Percentiles rank a stretch among this genome's conserved stretches.
These are phyloP conservation scores for Metellina segmentata DNA, from an alignment of 2,888 invertebrate species.

Conservation along the genomic window DNA sequence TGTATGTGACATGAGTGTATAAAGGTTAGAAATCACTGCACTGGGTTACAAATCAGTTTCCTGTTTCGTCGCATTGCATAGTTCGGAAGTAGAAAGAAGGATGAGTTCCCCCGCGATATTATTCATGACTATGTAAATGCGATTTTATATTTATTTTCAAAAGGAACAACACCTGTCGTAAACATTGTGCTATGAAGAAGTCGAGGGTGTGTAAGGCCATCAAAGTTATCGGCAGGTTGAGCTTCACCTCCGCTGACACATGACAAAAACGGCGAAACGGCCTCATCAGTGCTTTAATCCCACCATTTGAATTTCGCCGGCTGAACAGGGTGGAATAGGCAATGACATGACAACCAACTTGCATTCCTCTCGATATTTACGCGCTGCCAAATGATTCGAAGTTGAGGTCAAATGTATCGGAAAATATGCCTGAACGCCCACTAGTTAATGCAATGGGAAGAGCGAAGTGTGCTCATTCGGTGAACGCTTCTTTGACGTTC, in stretches of 20 bases:
- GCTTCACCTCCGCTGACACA: constrained; percentile 48
- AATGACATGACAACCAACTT: constrained; percentile 44
- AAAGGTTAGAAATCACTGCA: too few relatives aligned
- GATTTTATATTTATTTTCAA: neutral
- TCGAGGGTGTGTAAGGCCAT: constrained; percentile 31
- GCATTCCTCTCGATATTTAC: constrained; percentile 53
- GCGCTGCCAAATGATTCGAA: constrained; percentile 39
- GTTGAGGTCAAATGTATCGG: constrained; percentile 45
- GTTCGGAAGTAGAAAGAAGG: neutral
- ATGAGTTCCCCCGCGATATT: neutral
- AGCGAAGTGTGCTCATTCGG: constrained; percentile 15
- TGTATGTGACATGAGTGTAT: too few relatives aligned
- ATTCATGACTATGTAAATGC: constrained; percentile 19
- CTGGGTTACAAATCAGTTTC: too few relatives aligned
- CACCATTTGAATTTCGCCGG: constrained; percentile 62
- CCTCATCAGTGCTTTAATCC: constrained; percentile 66
- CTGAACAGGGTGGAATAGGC: constrained; percentile 43
- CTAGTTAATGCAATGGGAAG: constrained; percentile 27
- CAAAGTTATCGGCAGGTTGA: constrained; percentile 62
- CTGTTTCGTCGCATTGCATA: neutral
- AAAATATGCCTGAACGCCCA: constrained; percentile 51
- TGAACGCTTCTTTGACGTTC: constrained; percentile 18
- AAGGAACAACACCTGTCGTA: constrained; percentile 27
- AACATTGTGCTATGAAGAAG: constrained; percentile 38
- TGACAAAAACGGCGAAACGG: constrained; percentile 54